These are phyloP conservation scores for Cyprinodon brontotheroides DNA, from an alignment of 2,113 vertebrate genomes.

Conservation along the genomic window DNA sequence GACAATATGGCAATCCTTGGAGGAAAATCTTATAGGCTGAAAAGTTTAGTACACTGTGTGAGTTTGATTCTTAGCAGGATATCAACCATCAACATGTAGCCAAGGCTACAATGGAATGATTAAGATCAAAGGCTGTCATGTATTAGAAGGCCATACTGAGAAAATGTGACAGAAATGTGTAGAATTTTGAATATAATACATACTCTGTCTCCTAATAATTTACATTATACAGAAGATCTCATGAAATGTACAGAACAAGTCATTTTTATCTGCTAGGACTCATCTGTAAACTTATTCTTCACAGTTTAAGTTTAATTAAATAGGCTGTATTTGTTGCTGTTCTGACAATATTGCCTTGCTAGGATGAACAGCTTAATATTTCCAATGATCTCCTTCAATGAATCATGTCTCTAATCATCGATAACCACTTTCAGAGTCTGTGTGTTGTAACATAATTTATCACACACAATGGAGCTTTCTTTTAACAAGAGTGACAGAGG, in stretches of 20 bases:
- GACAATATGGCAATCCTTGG: background rate
- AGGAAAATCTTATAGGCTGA: background rate
- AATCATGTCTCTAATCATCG: background rate
- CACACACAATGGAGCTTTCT: constrained; percentile 14
- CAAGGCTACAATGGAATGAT: too few species aligned
- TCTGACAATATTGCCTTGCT: background rate
- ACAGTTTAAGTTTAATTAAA: constrained; percentile 36
- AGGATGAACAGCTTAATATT: background rate
- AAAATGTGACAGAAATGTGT: too few species aligned
- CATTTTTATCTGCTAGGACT: constrained; percentile 15
- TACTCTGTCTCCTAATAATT: background rate
- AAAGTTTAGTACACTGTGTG: background rate
- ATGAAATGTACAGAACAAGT: constrained; percentile 14
- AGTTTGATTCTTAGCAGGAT: background rate
- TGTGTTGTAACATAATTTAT: constrained; percentile 23
- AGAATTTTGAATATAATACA: too few species aligned
- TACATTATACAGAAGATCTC: background rate
- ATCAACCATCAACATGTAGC: too few species aligned
- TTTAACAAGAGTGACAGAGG: constrained; percentile 28
- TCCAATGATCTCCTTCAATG: constrained; percentile 18
- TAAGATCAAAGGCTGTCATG: too few species aligned
- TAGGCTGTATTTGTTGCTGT: constrained; percentile 17
- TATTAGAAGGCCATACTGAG: too few species aligned
- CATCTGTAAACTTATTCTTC: constrained; percentile 18
- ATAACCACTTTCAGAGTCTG: constrained; percentile 5